phyloP scores from a whole-genome alignment of 2,113 vertebrate genomes.

The Myotis yumanensis region DNA sequence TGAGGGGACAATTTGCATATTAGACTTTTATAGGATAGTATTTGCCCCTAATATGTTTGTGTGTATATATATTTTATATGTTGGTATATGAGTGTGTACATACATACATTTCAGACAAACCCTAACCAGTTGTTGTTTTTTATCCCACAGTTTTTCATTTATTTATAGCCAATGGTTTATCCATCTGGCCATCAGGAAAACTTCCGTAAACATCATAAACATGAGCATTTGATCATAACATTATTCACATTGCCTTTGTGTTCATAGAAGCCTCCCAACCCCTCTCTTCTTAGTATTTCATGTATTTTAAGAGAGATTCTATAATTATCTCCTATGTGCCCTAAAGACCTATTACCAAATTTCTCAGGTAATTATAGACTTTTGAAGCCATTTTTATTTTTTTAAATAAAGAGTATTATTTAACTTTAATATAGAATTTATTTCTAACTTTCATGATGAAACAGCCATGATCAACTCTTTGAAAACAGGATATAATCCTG shows the following conservation, averaged over 20 bases:
- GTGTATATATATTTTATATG: not conserved
- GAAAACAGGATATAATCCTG: not conserved
- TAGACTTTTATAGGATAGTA: not conserved
- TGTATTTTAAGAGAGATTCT: not conserved
- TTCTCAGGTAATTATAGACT: conserved; percentile 16
- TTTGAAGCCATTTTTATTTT: conserved; percentile 38
- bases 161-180: not conserved
- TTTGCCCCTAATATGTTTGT: not conserved
- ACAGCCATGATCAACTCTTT: not conserved
- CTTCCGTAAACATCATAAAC: not conserved
- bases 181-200: not conserved
- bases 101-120: not conserved
- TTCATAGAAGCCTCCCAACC: not conserved
- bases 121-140: not conserved
- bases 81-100: not conserved
- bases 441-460: conserved; percentile 16
- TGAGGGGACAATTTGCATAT: no score
- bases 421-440: conserved; percentile 53
- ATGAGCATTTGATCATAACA: not conserved
- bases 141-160: not conserved
- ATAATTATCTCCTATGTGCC: not conserved
- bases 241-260: not conserved
- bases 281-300: not conserved
- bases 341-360: conserved; percentile 3
- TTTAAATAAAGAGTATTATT: conserved; percentile 58